Evolutionary conservation across 1,140 invertebrate genomes (phyloP).

Genomic region (Pseudomyrmex pallidus): DNA sequence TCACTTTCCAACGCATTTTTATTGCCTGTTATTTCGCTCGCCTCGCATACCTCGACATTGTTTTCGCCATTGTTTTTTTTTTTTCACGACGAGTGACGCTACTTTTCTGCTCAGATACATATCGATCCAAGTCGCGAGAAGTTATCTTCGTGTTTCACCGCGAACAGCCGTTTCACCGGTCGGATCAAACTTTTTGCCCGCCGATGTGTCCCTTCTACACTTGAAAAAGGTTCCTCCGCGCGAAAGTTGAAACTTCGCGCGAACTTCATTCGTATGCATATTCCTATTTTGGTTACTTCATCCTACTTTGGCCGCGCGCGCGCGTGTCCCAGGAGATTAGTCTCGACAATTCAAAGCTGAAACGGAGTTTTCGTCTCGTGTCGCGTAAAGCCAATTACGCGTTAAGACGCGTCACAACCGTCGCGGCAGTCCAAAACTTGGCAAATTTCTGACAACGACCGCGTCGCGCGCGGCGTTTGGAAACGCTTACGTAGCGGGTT

Average conservation of each 20-base stretch:
- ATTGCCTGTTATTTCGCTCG: conserved; percentile 51
- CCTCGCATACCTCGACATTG: conserved; percentile 51
- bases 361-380: conserved; percentile 65
- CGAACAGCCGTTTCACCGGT: conserved; percentile 15
- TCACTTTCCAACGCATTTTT: conserved; percentile 60
- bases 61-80: conserved; percentile 53
- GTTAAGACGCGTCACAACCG: conserved; percentile 73
- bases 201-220: conserved; percentile 22
- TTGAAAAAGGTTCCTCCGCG: neutral
- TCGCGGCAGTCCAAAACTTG: conserved; percentile 68
- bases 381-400: conserved; percentile 55
- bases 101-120: conserved; percentile 29
- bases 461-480: conserved; percentile 66
- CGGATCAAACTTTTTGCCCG: conserved; percentile 22
- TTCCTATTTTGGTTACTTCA: conserved; percentile 44
- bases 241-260: neutral
- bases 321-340: conserved; percentile 68
- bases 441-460: conserved; percentile 70
- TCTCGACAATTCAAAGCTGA: conserved; percentile 54
- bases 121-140: conserved; percentile 39
- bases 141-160: neutral
- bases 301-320: neutral
- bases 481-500: conserved; percentile 60
- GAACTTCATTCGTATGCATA: conserved; percentile 60
- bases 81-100: conserved; percentile 30